A percentile compares a stretch with the other conserved stretches of the same genome.
Conservation (phyloP, 2,888 invertebrate genomes). For the Smittia sp. region DNA sequence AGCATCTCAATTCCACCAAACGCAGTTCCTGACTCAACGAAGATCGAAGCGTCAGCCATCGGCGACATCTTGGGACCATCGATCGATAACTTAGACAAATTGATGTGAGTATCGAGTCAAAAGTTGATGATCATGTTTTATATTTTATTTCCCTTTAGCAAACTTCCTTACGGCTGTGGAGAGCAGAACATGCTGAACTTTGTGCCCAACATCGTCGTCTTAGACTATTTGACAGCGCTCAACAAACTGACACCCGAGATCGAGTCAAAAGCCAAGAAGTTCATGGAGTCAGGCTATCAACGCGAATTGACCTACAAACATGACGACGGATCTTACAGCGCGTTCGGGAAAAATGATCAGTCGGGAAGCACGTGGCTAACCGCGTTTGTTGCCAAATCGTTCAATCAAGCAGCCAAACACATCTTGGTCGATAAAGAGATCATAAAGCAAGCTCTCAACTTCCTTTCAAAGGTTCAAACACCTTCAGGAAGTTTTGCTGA, state of each 20-base stretch:
- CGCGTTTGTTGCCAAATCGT: conserved; percentile 63
- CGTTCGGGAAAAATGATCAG: conserved; percentile 56
- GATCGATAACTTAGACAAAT: conserved; percentile 69
- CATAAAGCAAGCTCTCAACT: conserved; percentile 56
- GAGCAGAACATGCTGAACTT: conserved; percentile 59
- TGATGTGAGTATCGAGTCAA: conserved; percentile 61
- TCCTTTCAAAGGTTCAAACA: conserved; percentile 58
- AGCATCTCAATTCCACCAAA: conserved; percentile 72
- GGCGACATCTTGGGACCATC: conserved; percentile 77
- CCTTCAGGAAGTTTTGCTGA: conserved; percentile 66
- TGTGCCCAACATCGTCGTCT: conserved; percentile 67
- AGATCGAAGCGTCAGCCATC: conserved; percentile 67
- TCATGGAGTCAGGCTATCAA: conserved; percentile 56
- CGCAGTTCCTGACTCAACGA: conserved; percentile 69
- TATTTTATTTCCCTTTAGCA: background rate
- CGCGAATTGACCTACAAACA: conserved; percentile 59
- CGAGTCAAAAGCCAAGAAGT: conserved; percentile 57
- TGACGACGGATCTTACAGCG: conserved; percentile 60
- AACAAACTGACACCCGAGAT: conserved; percentile 66
- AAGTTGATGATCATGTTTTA: background rate
- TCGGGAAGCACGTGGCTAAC: conserved; percentile 61
- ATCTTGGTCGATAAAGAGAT: conserved; percentile 58
- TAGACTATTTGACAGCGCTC: conserved; percentile 66
- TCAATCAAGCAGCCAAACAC: conserved; percentile 57
- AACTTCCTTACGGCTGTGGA: conserved; percentile 77